Evolutionary conservation across 2,113 vertebrate species (phyloP).

Genomic region (Nannospalax galili): DNA sequence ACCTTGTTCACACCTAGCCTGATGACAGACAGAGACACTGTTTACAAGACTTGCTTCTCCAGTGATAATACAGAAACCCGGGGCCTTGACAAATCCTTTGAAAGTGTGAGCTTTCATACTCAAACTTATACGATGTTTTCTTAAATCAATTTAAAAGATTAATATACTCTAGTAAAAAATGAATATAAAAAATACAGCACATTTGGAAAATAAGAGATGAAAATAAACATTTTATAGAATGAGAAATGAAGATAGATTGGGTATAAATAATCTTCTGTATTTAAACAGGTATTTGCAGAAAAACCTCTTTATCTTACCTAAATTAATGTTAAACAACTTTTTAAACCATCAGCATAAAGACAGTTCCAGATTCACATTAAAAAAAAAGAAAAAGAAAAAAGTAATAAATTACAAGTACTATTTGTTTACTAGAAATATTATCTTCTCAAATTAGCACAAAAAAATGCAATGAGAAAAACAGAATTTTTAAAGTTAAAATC

Average conservation of each 20-base stretch:
- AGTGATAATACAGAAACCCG: not conserved
- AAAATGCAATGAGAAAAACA: not conserved
- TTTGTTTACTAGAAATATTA: not conserved
- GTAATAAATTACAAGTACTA: not conserved
- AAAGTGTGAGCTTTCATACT: not conserved
- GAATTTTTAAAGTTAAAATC: too few relatives aligned
- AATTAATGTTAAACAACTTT: not conserved
- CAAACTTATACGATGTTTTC: not conserved
- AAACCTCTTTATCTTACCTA: not conserved
- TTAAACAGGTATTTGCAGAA: conserved; percentile 13
- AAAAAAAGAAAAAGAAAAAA: not conserved
- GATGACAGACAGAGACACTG: not conserved
- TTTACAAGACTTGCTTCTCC: not conserved
- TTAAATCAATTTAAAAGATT: conserved; percentile 36
- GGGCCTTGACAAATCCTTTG: not conserved
- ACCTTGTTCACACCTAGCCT: not conserved
- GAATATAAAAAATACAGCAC: not conserved
- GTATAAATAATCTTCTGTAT: not conserved
- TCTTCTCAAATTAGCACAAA: not conserved
- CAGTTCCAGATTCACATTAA: not conserved
- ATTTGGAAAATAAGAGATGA: conserved; percentile 11
- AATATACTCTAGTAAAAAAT: conserved; percentile 17
- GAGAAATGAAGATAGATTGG: not conserved
- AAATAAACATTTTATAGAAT: not conserved
- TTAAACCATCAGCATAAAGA: not conserved